phyloP scores from a whole-genome alignment of 2,113 vertebrate species.

The Danio rerio region GRCz12tu NC_133189.1:52282501-52283000 shows the following conservation, averaged over 20 bases:
- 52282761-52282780: background rate
- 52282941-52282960: slow-evolving; percentile 42
- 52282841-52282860: slow-evolving; percentile 9
- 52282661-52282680: background rate
- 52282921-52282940: slow-evolving; percentile 31
- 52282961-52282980: no score
- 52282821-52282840: slow-evolving; percentile 10
- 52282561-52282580: slow-evolving; percentile 2
- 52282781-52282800: background rate
- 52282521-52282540: slow-evolving; percentile 4
- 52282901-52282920: slow-evolving; percentile 12
- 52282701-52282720: background rate
- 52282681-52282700: slow-evolving; percentile 6
- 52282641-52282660: background rate
- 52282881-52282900: slow-evolving; percentile 39
- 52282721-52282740: background rate
- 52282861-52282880: background rate
- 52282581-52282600: slow-evolving; percentile 9
- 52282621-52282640: background rate
- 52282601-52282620: no score
- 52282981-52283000: no score
- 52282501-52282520: background rate
- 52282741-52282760: background rate
- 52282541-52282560: background rate
- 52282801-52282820: background rate